Evolutionary conservation across 2,888 invertebrate genomes (phyloP), one percentile per base, ranked within the genome.

Genomic region (Hypsopygia costalis): DNA sequence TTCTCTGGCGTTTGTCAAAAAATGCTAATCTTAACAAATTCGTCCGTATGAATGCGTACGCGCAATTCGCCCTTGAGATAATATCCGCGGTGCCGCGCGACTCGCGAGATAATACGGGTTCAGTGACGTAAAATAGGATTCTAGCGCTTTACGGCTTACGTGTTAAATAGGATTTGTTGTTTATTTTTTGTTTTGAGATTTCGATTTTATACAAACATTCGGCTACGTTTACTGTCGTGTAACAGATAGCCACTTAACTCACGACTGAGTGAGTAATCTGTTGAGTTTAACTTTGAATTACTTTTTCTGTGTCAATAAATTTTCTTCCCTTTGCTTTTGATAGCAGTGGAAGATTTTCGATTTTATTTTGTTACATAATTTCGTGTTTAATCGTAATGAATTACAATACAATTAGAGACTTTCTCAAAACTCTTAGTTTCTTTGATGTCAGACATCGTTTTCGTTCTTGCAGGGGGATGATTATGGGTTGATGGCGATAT

Each of bases 121-220:
- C 44, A 10, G 37, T 38, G 43, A 41, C 44, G 43, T 37, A 31
- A 11, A 20, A 22, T 32, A 12, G 32, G 38, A 32, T 38, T 37
- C 36, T 31, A 30, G 36, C 36, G 36, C 30, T 75, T 72, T 71
- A 72, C 66, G 47, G 56, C n/a, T n/a, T n/a, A n/a, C 52, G 55
- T 59, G 62, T 69, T 68, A 67, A 69, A 62, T 46, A 42, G 50
- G 55, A 71, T 75, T 72, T 71, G 73, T 66, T 49, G 62, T 69
- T 69, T 72, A 71, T 75, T 71, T 73, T 73, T 68, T 64, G 58
- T 69, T 68, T 64, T 6, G 51, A 44, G 54, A 64, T 62, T 54
- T 53, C 53, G n/a, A 54, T 61, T 58, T 25, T 25, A 16, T 42
- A 36, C 37, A 29, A 40, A 22, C 21, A 16, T 30, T 10, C 22